These are phyloP conservation scores for Quadroppia sp. DNA, from an alignment of 2,888 invertebrate species.

Conservation along the genomic window DNA sequence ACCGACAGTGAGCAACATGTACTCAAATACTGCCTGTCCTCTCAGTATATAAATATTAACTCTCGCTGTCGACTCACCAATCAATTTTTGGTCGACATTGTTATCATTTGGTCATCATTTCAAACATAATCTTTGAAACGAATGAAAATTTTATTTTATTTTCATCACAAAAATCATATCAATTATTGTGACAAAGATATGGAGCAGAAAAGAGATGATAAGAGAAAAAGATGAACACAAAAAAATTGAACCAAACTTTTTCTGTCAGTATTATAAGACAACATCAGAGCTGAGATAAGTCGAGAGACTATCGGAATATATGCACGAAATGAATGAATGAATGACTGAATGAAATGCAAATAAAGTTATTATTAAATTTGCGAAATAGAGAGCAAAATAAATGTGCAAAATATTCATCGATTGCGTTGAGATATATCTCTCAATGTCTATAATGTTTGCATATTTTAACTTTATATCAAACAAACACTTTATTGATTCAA, in stretches of 20 bases:
- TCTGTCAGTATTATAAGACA: no score
- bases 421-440: background rate
- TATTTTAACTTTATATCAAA: background rate
- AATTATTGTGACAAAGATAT: background rate
- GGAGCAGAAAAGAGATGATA: background rate
- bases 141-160: background rate
- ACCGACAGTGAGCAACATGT: background rate
- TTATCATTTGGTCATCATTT: background rate
- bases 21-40: background rate
- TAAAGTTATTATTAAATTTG: constrained; percentile 1
- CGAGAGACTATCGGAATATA: no score
- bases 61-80: background rate
- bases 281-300: no score
- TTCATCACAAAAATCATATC: background rate
- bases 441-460: background rate
- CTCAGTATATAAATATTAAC: no score
- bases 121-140: background rate
- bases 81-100: background rate
- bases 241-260: background rate
- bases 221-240: background rate
- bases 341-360: constrained; percentile 1
- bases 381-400: background rate
- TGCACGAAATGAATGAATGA: background rate
- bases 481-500: no score
- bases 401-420: constrained; percentile 7